Evolutionary conservation across 1,140 invertebrate species (phyloP).

Genomic region (Idris sp.): DNA sequence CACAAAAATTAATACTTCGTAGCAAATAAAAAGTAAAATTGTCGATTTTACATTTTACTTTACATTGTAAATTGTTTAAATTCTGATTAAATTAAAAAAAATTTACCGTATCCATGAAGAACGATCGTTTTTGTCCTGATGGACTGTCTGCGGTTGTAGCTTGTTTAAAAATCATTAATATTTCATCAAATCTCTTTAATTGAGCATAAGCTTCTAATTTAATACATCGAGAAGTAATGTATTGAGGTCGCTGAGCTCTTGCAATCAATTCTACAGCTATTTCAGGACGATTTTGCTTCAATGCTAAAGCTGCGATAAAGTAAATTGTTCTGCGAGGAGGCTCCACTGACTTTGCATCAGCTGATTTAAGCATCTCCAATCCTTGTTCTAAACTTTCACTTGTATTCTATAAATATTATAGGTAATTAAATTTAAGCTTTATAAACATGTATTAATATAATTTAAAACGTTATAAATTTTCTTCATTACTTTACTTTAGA

Average conservation of each 20-base stretch:
- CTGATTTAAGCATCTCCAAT: constrained; percentile 80
- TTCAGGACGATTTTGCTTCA: constrained; percentile 84
- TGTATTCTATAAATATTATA: constrained; percentile 79
- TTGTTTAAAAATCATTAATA: constrained; percentile 79
- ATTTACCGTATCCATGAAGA: constrained; percentile 77
- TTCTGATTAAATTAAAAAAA: too few relatives aligned
- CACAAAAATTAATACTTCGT: too few relatives aligned
- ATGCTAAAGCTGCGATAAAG: constrained; percentile 82
- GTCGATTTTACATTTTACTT: too few relatives aligned
- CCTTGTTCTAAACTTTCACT: constrained; percentile 84
- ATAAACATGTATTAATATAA: too few relatives aligned
- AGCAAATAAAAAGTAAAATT: too few relatives aligned
- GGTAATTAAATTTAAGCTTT: constrained; percentile 4
- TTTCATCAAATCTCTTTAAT: constrained; percentile 82
- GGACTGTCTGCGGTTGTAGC: constrained; percentile 79
- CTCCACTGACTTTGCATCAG: constrained; percentile 78
- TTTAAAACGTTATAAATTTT: too few relatives aligned
- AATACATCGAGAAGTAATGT: constrained; percentile 84
- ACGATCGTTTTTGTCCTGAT: constrained; percentile 77
- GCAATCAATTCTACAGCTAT: constrained; percentile 83
- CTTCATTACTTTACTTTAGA: too few relatives aligned
- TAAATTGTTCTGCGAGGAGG: constrained; percentile 81
- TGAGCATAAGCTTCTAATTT: constrained; percentile 82
- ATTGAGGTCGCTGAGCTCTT: constrained; percentile 77
- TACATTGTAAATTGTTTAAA: too few relatives aligned